phyloP scores from a whole-genome alignment of 2,888 invertebrate species.

The Adela reaumurella region DNA sequence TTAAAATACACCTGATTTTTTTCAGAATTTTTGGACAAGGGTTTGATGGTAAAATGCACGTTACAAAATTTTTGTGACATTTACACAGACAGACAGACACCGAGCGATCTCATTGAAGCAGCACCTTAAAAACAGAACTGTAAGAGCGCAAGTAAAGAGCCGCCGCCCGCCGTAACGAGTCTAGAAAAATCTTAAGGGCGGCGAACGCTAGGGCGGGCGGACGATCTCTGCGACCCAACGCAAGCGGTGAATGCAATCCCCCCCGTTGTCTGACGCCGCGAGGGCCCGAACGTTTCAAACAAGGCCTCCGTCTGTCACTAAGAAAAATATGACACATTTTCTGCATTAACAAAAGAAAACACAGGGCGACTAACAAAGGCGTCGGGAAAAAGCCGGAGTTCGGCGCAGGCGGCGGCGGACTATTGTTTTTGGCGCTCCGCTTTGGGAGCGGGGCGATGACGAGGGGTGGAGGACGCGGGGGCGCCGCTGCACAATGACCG shows the following conservation, averaged over 20 bases:
- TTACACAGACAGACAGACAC: too few species aligned
- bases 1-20: too few species aligned
- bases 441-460: background rate
- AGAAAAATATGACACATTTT: constrained; percentile 2
- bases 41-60: too few species aligned
- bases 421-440: constrained; percentile 26
- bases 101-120: too few species aligned
- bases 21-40: too few species aligned
- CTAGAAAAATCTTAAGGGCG: too few species aligned
- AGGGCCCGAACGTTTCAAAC: background rate
- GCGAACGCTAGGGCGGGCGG: background rate
- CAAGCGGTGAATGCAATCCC: too few species aligned
- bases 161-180: too few species aligned
- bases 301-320: background rate
- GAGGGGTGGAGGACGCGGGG: background rate
- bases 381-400: constrained; percentile 8
- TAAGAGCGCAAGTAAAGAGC: too few species aligned
- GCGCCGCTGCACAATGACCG: constrained; percentile 1
- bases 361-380: background rate
- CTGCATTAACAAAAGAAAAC: constrained; percentile 2
- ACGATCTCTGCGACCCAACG: background rate
- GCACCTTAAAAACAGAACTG: too few species aligned
- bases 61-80: too few species aligned
- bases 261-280: background rate
- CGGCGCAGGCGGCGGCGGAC: constrained; percentile 23